Evolutionary conservation across 2,888 invertebrate species (phyloP), one percentile per base, ranked within the genome.

Genomic region (Caenorhabditis sp.): DNA sequence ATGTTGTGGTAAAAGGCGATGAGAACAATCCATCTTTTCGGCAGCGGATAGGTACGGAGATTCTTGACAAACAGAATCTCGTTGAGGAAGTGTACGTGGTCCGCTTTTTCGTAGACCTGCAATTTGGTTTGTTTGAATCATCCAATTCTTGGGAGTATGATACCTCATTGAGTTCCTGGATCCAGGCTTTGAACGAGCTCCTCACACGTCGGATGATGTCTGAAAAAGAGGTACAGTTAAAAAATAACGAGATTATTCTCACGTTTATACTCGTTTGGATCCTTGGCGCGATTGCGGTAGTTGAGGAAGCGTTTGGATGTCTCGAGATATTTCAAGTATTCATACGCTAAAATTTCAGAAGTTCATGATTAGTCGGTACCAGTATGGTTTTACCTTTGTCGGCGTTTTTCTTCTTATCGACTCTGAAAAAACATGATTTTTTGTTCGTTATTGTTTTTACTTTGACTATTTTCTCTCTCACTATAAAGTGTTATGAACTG

Each of bases 1-100:
- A 66, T 66, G 19, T 41, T 41, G 66, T 66, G 58, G 58, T 56
- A 44, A 44, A 56, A 70, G 5, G 79, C 79, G 19, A 79, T 24
- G 6, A 79, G 64, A 5, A 22, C 26, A 19, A 56, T 64, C 79
- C 79, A 79, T 26, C 19, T 31, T 38, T 19, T 70, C 0, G 79
- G 79, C 22, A 79, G 56, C 10, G 79, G 79, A 35, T 79, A 79
- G 16, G 24, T 64, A 19, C 51, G 70, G 3, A 79, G 63, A 35
- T 63, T 70, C 19, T 49, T 63, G 5, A 79, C 47, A 19, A 70
- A 79, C 19, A 79, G 12, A 3, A 79, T 79, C 41, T 79, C 70
- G 16, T 70, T 63, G 2, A 79, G 70, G 19, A 79, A 79, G 16
- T 79, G 79, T 12, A 61, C 19, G 49, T 79, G 79, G 19, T 44